Evolutionary conservation across 1,140 invertebrate genomes (phyloP).

Genomic region (Bombus consobrinus): DNA sequence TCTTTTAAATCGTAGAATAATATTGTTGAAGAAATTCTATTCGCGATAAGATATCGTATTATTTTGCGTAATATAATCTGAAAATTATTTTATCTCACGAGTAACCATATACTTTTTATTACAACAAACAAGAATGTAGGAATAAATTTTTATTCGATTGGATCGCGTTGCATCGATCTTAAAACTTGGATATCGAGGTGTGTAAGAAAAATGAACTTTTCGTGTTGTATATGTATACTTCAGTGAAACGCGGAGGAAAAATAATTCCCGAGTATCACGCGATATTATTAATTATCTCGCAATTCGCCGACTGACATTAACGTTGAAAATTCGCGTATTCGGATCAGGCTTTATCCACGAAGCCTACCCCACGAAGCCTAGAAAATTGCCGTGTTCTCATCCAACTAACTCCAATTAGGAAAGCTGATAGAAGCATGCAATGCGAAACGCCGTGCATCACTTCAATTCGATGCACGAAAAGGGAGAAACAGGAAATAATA

Average conservation of each 20-base stretch:
- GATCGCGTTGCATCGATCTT: not conserved
- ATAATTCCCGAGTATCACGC: conserved; percentile 2
- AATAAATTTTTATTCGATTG: not conserved
- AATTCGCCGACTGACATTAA: conserved; percentile 16
- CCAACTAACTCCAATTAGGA: conserved; percentile 33
- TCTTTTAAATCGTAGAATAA: not conserved
- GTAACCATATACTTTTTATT: not conserved
- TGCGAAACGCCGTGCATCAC: conserved; percentile 9
- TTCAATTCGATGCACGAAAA: conserved; percentile 19
- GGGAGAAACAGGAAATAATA: conserved; percentile 45
- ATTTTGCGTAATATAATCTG: not conserved
- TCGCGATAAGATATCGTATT: not conserved
- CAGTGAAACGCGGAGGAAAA: not conserved
- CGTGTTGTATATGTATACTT: no score
- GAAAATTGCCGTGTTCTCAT: conserved; percentile 40
- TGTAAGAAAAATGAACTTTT: not conserved
- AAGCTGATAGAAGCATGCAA: conserved; percentile 41
- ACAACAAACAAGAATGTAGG: not conserved
- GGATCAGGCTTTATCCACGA: not conserved
- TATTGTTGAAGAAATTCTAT: not conserved
- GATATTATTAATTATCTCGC: conserved; percentile 24
- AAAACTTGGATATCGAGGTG: not conserved
- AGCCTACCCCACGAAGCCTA: not conserved
- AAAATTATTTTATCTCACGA: not conserved
- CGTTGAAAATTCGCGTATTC: conserved; percentile 16